Evolutionary conservation across 2,113 vertebrate genomes (phyloP), one percentile per base, ranked within the genome.

Genomic region (Mirounga angustirostris): DNA sequence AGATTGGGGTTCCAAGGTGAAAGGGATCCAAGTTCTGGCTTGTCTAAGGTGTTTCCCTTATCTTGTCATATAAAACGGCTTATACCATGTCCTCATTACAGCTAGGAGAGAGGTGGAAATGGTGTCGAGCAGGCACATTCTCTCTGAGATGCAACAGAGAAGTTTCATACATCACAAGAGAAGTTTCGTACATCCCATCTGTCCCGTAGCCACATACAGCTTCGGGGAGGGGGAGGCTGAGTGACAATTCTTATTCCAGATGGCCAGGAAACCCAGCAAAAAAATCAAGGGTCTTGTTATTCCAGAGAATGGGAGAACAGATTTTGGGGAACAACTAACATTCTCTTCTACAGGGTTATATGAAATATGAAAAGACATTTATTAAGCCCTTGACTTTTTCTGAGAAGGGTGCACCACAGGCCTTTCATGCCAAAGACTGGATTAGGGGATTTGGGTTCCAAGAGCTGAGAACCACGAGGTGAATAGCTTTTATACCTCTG

Each of bases 341-440:
- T 19, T 88, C 7, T 67, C 15, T 84, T 93, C 46, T 56, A 18
- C 2, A 46, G 54, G 33, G 24, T 96, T 96, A 40, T 56, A 52
- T 59, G 92, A 87, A 93, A 85, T 50, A 21, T 22, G 11, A n/a
- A 61, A 94, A 87, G 19, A 28, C 2, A n/a, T 82, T 86, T 85
- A 84, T 40, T 21, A 97, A 93, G n/a, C 40, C n/a, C 19, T 95
- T 59, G 12, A 71, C 54, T 84, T 43, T 73, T 86, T 93, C 61
- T 80, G 87, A 94, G 69, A 93, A 95, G 26, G 18, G 16, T 56
- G 3, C 24, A 67, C 36, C 71, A 12, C 7, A 50, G 65, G 28
- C 8, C 50, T 92, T 90, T 84, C 58, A 79, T 52, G 80, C 79
- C 63, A 83, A 73, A 24, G 36, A 59, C 0, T 92, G 40, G 71